Evolutionary conservation across 2,888 invertebrate genomes (phyloP), one percentile per base, ranked within the genome.

Genomic region (Philaethria dido): DNA sequence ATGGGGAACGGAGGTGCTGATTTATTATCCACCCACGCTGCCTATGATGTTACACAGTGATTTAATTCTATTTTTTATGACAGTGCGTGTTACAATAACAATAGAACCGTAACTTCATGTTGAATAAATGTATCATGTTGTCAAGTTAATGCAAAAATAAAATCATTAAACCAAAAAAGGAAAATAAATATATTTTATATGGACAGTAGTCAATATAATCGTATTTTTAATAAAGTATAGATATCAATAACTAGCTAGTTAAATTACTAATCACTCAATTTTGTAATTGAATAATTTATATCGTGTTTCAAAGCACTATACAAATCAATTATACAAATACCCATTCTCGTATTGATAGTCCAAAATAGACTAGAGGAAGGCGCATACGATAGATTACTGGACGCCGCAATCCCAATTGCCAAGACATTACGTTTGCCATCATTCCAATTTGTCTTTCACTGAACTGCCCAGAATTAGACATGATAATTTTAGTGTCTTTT

Each of bases 1-100:
- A 77, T 77, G 77, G 76, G 76, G 76, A 75, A 66, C 62, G 64
- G 52, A 62, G 52, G 52, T 62, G 33, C 45, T 55, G 66, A 74
- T 74, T 73, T 74, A 74, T 72, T 69, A n/a, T 66, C 22, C 44
- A 62, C 68, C 72, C 64, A 68, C 67, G 66, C 55, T 16, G 44
- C 22, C 39, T 64, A 54, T 54, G 52, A 42, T 57, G 64, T 71
- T 69, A 66, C 60, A 55, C 47, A 64, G 48, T 14, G 20, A 18
- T 59, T 65, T 44, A 18, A 65, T 60, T 50, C 20, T 18, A 39
- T 13, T 47, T 47, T 47, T 25, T 60, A 13, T 60, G 18, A 14
- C 18, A 33, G 33, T 33, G 29, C 5, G 16, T 20, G 14, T 47
- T 60, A 60, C 44, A 25, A 59, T 44, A 44, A 42, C 42, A 44